Evolutionary conservation across 2,888 invertebrate genomes (phyloP).

Genomic region (Antitype chi): DNA sequence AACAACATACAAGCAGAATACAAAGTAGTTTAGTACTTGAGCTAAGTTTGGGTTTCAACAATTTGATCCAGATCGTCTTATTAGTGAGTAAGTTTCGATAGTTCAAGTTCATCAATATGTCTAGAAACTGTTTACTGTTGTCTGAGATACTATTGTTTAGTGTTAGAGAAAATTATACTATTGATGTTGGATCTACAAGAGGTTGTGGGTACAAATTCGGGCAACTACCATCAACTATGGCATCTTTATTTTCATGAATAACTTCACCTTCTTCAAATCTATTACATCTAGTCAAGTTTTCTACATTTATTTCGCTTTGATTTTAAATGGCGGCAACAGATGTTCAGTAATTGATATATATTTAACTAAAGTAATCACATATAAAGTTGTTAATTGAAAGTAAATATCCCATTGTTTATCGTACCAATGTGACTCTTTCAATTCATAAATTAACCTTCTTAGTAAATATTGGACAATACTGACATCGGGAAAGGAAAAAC

Average conservation of each 20-base stretch:
- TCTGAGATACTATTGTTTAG: not conserved
- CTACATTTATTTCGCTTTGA: too few relatives aligned
- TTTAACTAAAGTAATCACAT: too few relatives aligned
- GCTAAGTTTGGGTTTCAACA: constrained; percentile 26
- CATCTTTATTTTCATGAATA: too few relatives aligned
- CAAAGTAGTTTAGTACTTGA: constrained; percentile 11
- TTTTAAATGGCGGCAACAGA: too few relatives aligned
- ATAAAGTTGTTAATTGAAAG: too few relatives aligned
- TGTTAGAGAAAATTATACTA: not conserved
- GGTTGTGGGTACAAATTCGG: not conserved
- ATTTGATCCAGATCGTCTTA: constrained; percentile 9
- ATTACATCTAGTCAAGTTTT: too few relatives aligned
- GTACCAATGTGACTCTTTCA: not conserved
- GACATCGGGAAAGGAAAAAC: not conserved
- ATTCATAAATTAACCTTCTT: not conserved
- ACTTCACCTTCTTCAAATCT: too few relatives aligned
- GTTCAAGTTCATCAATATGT: constrained; percentile 32
- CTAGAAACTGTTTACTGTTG: not conserved
- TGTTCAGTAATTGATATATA: too few relatives aligned
- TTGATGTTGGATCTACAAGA: not conserved
- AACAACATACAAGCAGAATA: constrained; percentile 45
- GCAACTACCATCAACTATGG: not conserved
- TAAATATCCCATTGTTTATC: too few relatives aligned
- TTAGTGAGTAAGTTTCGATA: constrained; percentile 29
- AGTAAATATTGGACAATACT: not conserved